Percentiles rank a stretch among this genome's conserved stretches.
These are phyloP conservation scores for Cecropterus lyciades DNA, from an alignment of 1,140 invertebrate species.

Conservation along the genomic window DNA sequence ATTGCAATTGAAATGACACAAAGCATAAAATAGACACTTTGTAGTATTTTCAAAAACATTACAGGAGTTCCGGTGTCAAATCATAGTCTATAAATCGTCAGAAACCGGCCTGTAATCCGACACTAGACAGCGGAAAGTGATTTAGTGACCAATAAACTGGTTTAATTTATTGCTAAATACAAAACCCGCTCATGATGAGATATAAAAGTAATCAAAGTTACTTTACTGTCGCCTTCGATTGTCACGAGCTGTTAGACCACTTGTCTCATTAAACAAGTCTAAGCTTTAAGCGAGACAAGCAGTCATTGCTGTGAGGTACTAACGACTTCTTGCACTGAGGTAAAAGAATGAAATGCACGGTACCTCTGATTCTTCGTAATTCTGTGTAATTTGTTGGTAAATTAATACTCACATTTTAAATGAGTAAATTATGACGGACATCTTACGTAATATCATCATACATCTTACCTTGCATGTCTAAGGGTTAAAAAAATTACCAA, in stretches of 20 bases:
- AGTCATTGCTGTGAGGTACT: background rate
- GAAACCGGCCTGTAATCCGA: conserved; percentile 43
- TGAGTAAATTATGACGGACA: no score
- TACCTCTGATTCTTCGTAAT: no score
- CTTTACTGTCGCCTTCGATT: conserved; percentile 41
- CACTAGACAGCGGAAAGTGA: conserved; percentile 50
- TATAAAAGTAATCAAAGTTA: conserved; percentile 42
- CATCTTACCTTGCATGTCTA: no score
- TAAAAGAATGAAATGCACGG: no score
- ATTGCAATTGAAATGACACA: no score
- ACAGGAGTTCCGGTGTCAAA: conserved; percentile 32
- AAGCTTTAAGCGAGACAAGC: background rate
- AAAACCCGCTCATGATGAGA: conserved; percentile 41
- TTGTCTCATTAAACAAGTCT: background rate
- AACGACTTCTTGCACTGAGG: background rate
- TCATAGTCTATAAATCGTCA: conserved; percentile 26
- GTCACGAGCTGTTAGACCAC: conserved; percentile 1
- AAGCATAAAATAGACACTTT: conserved; percentile 7
- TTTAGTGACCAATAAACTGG: conserved; percentile 49
- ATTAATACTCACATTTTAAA: no score
- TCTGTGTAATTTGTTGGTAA: no score
- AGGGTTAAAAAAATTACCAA: no score
- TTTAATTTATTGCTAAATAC: conserved; percentile 55
- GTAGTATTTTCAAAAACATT: conserved; percentile 29
- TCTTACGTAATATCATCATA: no score